Conservation (phyloP, 2,113 vertebrate species). For the Planiliza haematocheilus region DNA sequence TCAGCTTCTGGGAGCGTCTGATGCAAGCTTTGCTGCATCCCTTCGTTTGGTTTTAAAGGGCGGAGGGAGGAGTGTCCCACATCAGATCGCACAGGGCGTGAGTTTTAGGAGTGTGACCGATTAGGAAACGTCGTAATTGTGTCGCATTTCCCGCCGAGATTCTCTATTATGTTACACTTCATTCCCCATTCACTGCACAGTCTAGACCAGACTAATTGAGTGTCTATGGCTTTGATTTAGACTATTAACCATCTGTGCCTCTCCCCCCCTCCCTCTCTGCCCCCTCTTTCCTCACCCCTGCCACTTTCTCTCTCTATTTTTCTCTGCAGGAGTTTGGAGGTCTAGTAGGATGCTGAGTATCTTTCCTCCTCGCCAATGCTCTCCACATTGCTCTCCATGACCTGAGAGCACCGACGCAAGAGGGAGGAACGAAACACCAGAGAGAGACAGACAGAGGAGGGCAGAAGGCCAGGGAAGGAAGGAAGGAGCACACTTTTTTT, state of each 20-base stretch:
- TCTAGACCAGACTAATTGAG: constrained; percentile 61
- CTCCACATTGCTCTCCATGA: constrained; percentile 74
- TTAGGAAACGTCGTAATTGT: constrained; percentile 41
- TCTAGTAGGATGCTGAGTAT: constrained; percentile 82
- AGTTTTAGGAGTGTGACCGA: constrained; percentile 17
- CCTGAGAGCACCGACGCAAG: constrained; percentile 68
- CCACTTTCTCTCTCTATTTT: background rate
- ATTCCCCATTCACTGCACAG: constrained; percentile 47
- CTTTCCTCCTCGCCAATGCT: constrained; percentile 63
- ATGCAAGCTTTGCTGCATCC: background rate
- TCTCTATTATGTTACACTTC: constrained; percentile 49
- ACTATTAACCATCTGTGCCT: constrained; percentile 67
- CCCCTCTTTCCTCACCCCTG: background rate
- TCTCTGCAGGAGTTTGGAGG: constrained; percentile 68
- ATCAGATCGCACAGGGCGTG: background rate
- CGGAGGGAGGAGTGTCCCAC: background rate
- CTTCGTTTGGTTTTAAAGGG: no score
- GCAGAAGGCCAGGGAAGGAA: constrained; percentile 66
- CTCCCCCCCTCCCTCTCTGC: background rate
- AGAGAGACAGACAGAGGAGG: constrained; percentile 61
- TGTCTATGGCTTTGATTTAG: constrained; percentile 44
- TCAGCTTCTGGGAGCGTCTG: background rate
- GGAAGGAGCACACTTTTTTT: constrained; percentile 47
- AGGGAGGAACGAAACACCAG: constrained; percentile 63
- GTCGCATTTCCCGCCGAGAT: constrained; percentile 45